phyloP scores from a whole-genome alignment of 1,140 invertebrate species.

The Drosophila quadrilineata region DNA sequence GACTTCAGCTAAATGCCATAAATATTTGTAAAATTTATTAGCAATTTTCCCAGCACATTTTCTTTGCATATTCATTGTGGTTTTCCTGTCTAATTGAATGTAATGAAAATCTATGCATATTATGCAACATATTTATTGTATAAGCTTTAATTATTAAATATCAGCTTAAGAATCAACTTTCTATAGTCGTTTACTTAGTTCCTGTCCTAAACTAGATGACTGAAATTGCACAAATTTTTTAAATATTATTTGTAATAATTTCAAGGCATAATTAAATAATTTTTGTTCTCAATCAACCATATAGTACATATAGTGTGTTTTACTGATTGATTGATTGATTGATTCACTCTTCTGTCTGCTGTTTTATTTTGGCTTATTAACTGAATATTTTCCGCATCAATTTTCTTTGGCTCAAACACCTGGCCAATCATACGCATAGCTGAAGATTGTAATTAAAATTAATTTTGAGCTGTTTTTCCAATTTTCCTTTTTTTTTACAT shows the following conservation, averaged over 20 bases:
- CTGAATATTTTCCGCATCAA: background rate
- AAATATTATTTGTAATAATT: background rate
- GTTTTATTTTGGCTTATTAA: constrained; percentile 19
- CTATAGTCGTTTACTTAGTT: too few relatives aligned
- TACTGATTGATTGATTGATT: background rate
- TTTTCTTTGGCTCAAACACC: constrained; percentile 10
- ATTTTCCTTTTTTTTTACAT: background rate
- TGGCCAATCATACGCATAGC: constrained; percentile 37
- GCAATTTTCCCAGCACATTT: background rate
- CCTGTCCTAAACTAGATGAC: too few relatives aligned
- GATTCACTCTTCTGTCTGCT: background rate
- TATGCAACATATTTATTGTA: too few relatives aligned
- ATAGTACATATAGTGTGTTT: background rate
- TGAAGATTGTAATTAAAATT: constrained; percentile 46
- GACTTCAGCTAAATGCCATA: background rate
- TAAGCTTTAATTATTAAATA: too few relatives aligned
- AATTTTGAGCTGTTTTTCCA: constrained; percentile 9
- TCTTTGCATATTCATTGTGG: too few relatives aligned
- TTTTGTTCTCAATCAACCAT: background rate
- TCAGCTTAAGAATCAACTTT: too few relatives aligned
- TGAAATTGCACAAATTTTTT: too few relatives aligned
- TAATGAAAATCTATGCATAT: too few relatives aligned
- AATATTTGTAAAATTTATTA: background rate
- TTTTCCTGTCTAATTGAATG: too few relatives aligned
- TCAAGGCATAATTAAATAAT: too few relatives aligned